Evolutionary conservation across 2,888 invertebrate species (phyloP).

Genomic region (Alentia gelatinosa): DNA sequence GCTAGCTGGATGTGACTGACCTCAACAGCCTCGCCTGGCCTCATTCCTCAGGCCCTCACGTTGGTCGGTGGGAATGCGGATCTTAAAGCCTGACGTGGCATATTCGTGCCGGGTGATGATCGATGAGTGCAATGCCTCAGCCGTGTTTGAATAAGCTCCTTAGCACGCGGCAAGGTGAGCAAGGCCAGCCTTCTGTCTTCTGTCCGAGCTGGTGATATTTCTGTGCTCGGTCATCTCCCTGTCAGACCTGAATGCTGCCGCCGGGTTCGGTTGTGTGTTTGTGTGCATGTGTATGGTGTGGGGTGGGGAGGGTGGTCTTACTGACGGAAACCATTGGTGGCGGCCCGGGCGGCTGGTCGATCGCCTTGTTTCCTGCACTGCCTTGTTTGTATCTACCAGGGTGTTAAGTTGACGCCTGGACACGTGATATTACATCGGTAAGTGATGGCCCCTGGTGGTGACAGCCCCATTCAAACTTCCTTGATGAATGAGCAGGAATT

Average conservation of each 20-base stretch:
- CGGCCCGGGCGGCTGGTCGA: not conserved
- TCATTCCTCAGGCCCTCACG: not conserved
- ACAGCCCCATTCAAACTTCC: not conserved
- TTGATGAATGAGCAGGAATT: not conserved
- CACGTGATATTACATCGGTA: not conserved
- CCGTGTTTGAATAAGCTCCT: conserved; percentile 22
- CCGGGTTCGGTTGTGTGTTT: not conserved
- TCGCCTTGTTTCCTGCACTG: not conserved
- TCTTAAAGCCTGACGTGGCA: not conserved
- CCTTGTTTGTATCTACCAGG: not conserved
- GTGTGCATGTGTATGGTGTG: not conserved
- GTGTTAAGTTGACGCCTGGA: not conserved
- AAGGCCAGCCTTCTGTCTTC: not conserved
- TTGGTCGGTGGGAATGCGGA: not conserved
- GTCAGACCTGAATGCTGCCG: not conserved
- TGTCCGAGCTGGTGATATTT: not conserved
- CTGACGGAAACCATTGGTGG: not conserved
- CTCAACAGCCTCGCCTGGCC: no score
- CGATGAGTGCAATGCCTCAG: not conserved
- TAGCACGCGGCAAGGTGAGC: not conserved
- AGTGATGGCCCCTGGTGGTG: not conserved
- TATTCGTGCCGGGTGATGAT: not conserved
- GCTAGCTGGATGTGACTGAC: not conserved
- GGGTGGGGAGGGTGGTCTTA: not conserved
- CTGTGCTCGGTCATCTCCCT: not conserved